Conservation (phyloP, 1,140 invertebrate genomes). For the Hylaeus anthracinus region DNA sequence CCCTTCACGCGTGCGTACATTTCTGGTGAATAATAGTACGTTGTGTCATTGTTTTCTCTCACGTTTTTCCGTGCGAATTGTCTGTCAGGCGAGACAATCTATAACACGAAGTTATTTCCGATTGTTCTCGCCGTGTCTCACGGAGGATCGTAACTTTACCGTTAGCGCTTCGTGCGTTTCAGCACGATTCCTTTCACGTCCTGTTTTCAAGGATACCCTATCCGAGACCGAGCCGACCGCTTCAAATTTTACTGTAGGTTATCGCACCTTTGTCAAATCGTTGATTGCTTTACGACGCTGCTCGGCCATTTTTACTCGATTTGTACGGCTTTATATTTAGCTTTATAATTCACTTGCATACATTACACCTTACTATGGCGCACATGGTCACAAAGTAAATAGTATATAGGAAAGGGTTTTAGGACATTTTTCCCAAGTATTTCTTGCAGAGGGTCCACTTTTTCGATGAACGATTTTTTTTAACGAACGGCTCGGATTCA, state of each 20-base stretch:
- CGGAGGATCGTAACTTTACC: constrained; percentile 29
- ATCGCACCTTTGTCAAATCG: neutral
- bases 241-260: neutral
- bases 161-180: constrained; percentile 21
- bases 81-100: constrained; percentile 15
- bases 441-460: too few species aligned
- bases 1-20: neutral
- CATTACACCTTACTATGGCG: too few species aligned
- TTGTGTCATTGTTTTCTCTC: constrained; percentile 26
- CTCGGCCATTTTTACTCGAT: neutral
- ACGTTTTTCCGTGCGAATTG: neutral
- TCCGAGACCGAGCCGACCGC: neutral
- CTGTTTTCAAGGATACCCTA: constrained; percentile 25
- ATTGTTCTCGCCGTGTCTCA: constrained; percentile 21
- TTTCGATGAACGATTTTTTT: too few species aligned
- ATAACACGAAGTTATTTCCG: constrained; percentile 30
- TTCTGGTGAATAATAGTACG: constrained; percentile 18
- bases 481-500: too few species aligned
- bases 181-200: constrained; percentile 18
- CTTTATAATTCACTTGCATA: too few species aligned
- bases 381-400: too few species aligned
- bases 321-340: too few species aligned
- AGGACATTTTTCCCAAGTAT: too few species aligned
- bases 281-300: neutral
- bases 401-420: too few species aligned